Base-by-base conservation (phyloP, 2,113 vertebrate species). In the Hyperoodon ampullatus region DNA sequence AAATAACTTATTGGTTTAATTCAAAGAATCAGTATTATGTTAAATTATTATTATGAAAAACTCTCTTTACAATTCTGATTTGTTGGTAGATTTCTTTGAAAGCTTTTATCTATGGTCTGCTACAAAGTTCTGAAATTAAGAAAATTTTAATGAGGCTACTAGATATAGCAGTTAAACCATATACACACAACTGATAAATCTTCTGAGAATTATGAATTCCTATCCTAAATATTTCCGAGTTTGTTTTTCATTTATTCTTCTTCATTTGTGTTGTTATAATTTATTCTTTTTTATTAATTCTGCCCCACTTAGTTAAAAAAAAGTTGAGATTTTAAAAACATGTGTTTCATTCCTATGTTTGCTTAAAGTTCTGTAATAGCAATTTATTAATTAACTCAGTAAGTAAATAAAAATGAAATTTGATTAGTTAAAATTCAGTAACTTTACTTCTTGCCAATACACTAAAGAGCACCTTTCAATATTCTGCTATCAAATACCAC, bases 101-200 rank as follows among this genome's bases (percentile, higher is more conserved):
- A 93, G 16, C 6, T 58, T 94, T 18, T 60, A 81, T 50, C 39
- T 53, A 65, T 42, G 35, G 6, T 39, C 10, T 90, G 18, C 70
- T 72, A 78, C n/a, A 83, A 83, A 78, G 44, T 93, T 90, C 30
- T 9, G 71, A 93, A 90, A 90, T 58, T 66, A 66, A 94, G 50
- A 61, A 26, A 61, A 87, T 11, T 77, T 83, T 44, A 93, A 58
- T 33, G 50, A 94, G 23, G 30, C 5, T 5, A 61, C 9, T 33
- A 74, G 2, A 78, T 63, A 28, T 0, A 90, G 65, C 60, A 88
- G 61, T 82, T 66, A 86, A 81, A 44, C 8, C 14, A 86, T 39
- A 42, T 39, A 93, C 0, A 66, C 1, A 1, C 10, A 87, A 23
- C 26, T 61, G 61, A 10, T 65, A 87, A 66, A 78, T 55, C 81